A percentile compares a stretch with the other conserved stretches of the same genome.
Evolutionary conservation across 2,888 invertebrate species (phyloP).

Genomic region (Cactoblastis cactorum): DNA sequence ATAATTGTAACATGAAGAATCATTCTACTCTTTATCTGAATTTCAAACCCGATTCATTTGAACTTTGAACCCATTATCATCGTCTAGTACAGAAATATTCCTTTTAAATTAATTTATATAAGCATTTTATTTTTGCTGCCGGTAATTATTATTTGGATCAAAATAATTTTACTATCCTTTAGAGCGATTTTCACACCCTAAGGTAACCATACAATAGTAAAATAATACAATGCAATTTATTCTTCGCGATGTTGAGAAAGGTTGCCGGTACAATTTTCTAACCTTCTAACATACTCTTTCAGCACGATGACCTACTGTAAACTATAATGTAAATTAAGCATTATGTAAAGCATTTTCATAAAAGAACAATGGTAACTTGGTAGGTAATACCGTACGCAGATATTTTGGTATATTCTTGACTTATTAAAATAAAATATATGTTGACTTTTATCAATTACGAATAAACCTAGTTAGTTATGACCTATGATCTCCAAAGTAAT

Average conservation of each 20-base stretch:
- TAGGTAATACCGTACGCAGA: neutral
- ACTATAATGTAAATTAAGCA: slow-evolving; percentile 18
- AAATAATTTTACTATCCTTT: neutral
- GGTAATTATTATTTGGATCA: slow-evolving; percentile 12
- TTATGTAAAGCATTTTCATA: slow-evolving; percentile 23
- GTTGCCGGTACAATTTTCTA: slow-evolving; percentile 17
- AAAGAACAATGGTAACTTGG: slow-evolving; percentile 13
- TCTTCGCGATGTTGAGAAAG: slow-evolving; percentile 28
- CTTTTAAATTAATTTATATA: neutral
- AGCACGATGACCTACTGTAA: slow-evolving; percentile 16
- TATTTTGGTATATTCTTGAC: neutral
- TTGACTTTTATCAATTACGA: too few relatives aligned
- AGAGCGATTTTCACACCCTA: slow-evolving; percentile 8
- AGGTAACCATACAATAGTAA: slow-evolving; percentile 18
- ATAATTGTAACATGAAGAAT: too few relatives aligned
- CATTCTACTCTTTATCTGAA: neutral
- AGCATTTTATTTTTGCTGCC: neutral
- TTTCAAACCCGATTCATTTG: neutral
- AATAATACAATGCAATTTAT: slow-evolving; percentile 35
- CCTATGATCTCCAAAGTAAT: too few relatives aligned
- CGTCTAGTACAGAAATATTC: neutral
- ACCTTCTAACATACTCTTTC: neutral
- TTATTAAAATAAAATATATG: neutral
- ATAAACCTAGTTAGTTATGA: too few relatives aligned
- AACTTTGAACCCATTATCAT: neutral